Base-by-base conservation (phyloP, 2,888 invertebrate genomes). In the Acleris cristana region DNA sequence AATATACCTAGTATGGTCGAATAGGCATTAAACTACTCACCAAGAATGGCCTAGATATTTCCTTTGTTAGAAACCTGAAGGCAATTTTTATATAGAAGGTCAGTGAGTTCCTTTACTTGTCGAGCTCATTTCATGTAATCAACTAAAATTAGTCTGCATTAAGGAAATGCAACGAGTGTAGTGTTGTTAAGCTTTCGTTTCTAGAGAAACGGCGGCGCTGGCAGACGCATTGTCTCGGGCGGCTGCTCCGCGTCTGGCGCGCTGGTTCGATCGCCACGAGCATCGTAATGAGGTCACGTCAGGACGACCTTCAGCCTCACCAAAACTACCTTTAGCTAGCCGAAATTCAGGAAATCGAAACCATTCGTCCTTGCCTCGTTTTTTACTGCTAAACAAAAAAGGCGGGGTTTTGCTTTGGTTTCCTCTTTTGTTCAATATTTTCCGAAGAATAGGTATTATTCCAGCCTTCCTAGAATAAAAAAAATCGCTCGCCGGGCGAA, bases 241-340 rank as follows among this genome's bases (percentile, higher is more conserved):
- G 53, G 57, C 61, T 67, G 52, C 66, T 66, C n/a, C 57, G 45
- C 57, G 66, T 67, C 66, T 62, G 62, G 56, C 59, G 59, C 40
- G 51, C 23, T 76, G 73, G 74, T 75, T 79, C 76, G 78, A 79
- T 79, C 76, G 76, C 76, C 78, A 80, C 79, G 73, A 77, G 74
- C 74, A 73, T 76, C 75, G 79, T 78, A 83, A 81, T 77, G 76
- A 72, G 85, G 85, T 82, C 84, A 82, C 82, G 79, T 80, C 77
- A 71, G 77, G 71, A 73, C 74, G 79, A 81, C 84, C 83, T 83
- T 84, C 80, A 61, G 59, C 54, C 19, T 18, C 53, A 19, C n/a
- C 18, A 52, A 45, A 44, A 53, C 21, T n/a, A 23, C 51, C 8
- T 18, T 40, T 12, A 66, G 61, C 56, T 34, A 23, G 55, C 34